phyloP scores from a whole-genome alignment of 2,888 invertebrate genomes.

The Limnephilus lunatus region DNA sequence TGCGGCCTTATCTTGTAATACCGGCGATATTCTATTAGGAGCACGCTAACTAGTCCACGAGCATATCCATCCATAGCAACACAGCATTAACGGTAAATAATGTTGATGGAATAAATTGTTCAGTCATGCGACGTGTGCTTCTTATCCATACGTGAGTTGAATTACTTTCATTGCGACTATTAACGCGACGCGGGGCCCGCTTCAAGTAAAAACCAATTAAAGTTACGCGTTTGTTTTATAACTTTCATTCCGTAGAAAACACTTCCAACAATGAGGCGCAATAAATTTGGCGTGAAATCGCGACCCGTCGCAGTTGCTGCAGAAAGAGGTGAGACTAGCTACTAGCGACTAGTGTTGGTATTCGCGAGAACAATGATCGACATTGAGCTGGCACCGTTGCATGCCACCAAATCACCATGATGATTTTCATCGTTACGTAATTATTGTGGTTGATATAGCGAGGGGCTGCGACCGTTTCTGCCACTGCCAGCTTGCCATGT shows the following conservation, averaged over 20 bases:
- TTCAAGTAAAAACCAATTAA: background rate
- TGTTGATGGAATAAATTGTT: slow-evolving; percentile 13
- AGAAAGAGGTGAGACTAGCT: background rate
- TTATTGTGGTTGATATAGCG: background rate
- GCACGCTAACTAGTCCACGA: slow-evolving; percentile 23
- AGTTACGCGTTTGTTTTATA: background rate
- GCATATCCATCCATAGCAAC: slow-evolving; percentile 9
- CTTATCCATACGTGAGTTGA: slow-evolving; percentile 12
- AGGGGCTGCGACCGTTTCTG: background rate
- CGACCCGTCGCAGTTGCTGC: slow-evolving; percentile 4
- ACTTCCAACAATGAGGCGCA: slow-evolving; percentile 2
- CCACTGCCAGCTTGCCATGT: background rate
- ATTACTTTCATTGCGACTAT: slow-evolving; percentile 16
- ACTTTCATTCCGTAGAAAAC: slow-evolving; percentile 2
- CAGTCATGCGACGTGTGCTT: slow-evolving; percentile 10
- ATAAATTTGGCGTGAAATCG: background rate
- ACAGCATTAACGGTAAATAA: slow-evolving; percentile 12
- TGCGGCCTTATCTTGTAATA: background rate
- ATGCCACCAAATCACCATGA: background rate
- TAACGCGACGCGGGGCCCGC: background rate
- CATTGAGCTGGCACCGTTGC: background rate
- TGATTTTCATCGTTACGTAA: slow-evolving; percentile 13
- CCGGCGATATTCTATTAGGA: background rate
- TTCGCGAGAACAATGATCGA: background rate
- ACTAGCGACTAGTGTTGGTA: background rate